phyloP scores from a whole-genome alignment of 2,888 invertebrate genomes.

The Catonia carolina region DNA sequence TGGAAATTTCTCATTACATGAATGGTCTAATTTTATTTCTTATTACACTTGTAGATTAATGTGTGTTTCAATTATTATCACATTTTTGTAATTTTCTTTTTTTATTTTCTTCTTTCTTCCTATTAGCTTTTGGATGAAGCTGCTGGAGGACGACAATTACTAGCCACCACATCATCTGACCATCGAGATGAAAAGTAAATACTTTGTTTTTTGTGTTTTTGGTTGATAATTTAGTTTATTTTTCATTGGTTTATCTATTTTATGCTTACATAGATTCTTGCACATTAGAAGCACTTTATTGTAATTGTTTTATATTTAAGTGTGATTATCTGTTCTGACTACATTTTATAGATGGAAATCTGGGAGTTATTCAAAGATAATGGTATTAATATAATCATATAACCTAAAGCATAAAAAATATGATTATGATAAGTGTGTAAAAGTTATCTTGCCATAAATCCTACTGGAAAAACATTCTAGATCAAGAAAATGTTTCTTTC shows the following conservation, averaged over 20 bases:
- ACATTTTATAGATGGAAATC: too few relatives aligned
- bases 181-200: slow-evolving; percentile 23
- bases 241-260: slow-evolving; percentile 13
- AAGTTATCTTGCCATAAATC: too few relatives aligned
- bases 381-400: too few relatives aligned
- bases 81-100: slow-evolving; percentile 26
- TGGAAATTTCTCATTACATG: too few relatives aligned
- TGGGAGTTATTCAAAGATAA: too few relatives aligned
- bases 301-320: slow-evolving; percentile 13
- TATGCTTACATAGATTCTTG: background rate
- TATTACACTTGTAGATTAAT: too few relatives aligned
- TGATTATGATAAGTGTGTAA: too few relatives aligned
- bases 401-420: too few relatives aligned
- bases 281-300: slow-evolving; percentile 15
- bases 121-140: slow-evolving; percentile 63
- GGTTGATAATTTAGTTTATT: slow-evolving; percentile 5
- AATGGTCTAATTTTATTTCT: too few relatives aligned
- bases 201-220: slow-evolving; percentile 19
- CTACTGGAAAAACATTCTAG: too few relatives aligned
- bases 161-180: slow-evolving; percentile 13
- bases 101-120: slow-evolving; percentile 50
- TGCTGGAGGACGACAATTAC: slow-evolving; percentile 37
- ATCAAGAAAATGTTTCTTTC: too few relatives aligned
- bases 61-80: too few relatives aligned
- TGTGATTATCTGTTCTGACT: background rate